Evolutionary conservation across 2,888 invertebrate genomes (phyloP), one percentile per base, ranked within the genome.

Genomic region (Eupithecia insigniata): DNA sequence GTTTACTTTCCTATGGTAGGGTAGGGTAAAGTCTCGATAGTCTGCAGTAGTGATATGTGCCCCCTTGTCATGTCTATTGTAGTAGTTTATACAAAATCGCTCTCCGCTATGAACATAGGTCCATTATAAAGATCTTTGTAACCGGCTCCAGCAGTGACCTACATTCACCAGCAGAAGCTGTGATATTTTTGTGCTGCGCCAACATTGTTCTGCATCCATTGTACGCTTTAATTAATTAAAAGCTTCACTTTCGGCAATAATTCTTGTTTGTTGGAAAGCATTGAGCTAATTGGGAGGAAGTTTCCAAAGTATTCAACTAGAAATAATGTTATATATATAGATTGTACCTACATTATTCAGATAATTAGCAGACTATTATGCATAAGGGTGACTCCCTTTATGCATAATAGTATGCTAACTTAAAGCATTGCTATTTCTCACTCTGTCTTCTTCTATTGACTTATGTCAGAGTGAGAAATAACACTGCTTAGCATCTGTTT

Each of bases 211-310:
- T 81, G 79, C 74, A 74, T 67, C 69, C 83, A 83, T 86, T 84
- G 80, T 84, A 75, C 84, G 81, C 82, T 87, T 86, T 89, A 87
- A 90, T 90, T 91, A 90, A 91, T 90, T 89, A 89, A 87, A 88
- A 85, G 79, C 76, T 77, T 79, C 81, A 84, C 77, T 81, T 79
- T 75, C 69, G 67, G 71, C 72, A 75, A 36, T 64, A 64, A 67
- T 78, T 74, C 46, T 60, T 67, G 71, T 65, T 69, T 73, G 70
- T 75, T 58, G 8, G 32, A 14, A 26, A 46, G n/a, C 43, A 70
- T 70, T 67, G 32, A 28, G 64, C 69, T 71, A 69, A 74, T 71
- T 74, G 69, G 67, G 34, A 55, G 28, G 18, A 55, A 70, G 66
- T 22, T 32, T 69, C 43, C 36, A 6, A 36, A 36, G 64, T 34